Evolutionary conservation across 2,113 vertebrate species (phyloP).

Genomic region (Erythrocercus mccallii): DNA sequence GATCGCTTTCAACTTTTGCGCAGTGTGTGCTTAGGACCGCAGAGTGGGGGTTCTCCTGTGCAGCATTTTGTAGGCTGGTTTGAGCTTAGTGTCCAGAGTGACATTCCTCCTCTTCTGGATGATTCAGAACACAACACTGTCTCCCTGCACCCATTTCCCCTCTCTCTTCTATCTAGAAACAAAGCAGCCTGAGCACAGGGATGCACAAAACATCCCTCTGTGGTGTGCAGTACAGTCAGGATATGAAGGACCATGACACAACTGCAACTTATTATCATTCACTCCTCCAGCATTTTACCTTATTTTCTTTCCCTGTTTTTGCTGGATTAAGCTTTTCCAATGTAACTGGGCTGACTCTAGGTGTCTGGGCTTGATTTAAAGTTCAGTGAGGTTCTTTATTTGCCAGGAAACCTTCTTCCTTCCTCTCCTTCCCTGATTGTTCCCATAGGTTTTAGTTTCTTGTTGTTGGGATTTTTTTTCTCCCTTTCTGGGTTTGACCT

Average conservation of each 20-base stretch:
- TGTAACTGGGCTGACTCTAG: not conserved
- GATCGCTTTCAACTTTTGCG: not conserved
- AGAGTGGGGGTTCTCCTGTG: not conserved
- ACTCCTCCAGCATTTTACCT: not conserved
- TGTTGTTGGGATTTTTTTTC: not conserved
- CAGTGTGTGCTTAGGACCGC: too few species aligned
- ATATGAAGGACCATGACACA: not conserved
- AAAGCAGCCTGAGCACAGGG: not conserved
- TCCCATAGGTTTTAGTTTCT: slow-evolving; percentile 12
- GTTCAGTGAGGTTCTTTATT: slow-evolving; percentile 39
- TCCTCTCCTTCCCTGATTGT: slow-evolving; percentile 13
- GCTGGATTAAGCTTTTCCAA: not conserved
- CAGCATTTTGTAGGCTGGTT: not conserved
- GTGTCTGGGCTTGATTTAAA: slow-evolving; percentile 19
- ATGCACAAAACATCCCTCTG: not conserved
- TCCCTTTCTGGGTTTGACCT: not conserved
- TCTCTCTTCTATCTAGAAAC: not conserved
- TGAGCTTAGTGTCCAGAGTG: accelerated
- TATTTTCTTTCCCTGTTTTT: not conserved
- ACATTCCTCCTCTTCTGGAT: not conserved
- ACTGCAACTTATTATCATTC: not conserved
- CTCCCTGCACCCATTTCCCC: not conserved
- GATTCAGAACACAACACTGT: not conserved
- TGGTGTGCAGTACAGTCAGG: too few species aligned
- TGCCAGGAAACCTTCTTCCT: slow-evolving; percentile 55